These are phyloP conservation scores for Acanthopleura granulata DNA, from an alignment of 2,888 invertebrate genomes.

Conservation along the genomic window DNA sequence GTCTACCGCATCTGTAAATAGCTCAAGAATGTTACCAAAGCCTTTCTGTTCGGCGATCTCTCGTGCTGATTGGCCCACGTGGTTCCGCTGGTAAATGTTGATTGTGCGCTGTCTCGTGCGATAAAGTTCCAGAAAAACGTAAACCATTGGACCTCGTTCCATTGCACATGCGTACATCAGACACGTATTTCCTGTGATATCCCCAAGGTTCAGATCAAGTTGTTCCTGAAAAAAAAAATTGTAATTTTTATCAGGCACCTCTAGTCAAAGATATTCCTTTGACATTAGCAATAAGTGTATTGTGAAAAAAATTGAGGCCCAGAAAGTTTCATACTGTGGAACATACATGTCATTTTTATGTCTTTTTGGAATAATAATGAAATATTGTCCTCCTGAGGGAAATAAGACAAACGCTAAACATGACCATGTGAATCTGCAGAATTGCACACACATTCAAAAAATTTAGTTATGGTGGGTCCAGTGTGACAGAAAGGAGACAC, in stretches of 20 bases:
- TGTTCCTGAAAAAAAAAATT: not conserved
- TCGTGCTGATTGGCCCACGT: not conserved
- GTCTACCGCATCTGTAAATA: not conserved
- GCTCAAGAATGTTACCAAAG: not conserved
- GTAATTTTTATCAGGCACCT: not conserved
- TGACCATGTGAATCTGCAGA: too few relatives aligned
- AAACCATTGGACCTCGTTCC: not conserved
- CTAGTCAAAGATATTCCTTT: too few relatives aligned
- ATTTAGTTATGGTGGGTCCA: too few relatives aligned
- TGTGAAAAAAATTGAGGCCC: too few relatives aligned
- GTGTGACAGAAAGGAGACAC: too few relatives aligned
- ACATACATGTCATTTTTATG: too few relatives aligned
- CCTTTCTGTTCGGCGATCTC: not conserved
- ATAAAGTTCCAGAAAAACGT: not conserved
- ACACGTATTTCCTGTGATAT: slow-evolving; percentile 6
- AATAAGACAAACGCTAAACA: too few relatives aligned
- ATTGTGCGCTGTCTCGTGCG: not conserved
- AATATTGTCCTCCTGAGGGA: too few relatives aligned
- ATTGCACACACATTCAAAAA: too few relatives aligned
- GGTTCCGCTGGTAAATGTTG: not conserved
- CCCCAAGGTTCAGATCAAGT: not conserved
- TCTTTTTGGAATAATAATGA: too few relatives aligned
- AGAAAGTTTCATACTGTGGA: too few relatives aligned
- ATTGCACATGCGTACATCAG: slow-evolving; percentile 14
- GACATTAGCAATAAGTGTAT: too few relatives aligned